These are phyloP conservation scores for Remorina albescens DNA, from an alignment of 2,797 vertebrate genomes.

Conservation along the genomic window DNA sequence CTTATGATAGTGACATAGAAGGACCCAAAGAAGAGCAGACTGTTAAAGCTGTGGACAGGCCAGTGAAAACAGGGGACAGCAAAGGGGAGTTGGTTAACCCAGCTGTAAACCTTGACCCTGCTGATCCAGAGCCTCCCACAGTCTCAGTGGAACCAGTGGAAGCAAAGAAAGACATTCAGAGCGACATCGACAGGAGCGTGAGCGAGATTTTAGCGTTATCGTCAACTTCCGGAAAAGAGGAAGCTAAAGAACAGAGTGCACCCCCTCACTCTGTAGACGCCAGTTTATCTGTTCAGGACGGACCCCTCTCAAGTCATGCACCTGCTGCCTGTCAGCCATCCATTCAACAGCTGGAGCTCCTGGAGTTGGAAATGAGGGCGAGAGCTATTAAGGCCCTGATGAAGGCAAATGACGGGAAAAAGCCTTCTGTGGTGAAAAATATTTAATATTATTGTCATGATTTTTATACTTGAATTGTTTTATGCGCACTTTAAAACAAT, in stretches of 20 bases:
- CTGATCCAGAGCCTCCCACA: background rate
- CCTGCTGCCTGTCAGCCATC: conserved; percentile 88
- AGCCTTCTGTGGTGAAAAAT: conserved; percentile 55
- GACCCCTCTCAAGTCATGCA: background rate
- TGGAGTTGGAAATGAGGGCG: conserved; percentile 98
- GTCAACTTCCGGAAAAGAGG: conserved; percentile 71
- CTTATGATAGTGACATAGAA: conserved; percentile 97
- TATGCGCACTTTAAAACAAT: background rate
- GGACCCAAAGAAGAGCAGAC: conserved; percentile 88
- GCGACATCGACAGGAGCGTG: conserved; percentile 96
- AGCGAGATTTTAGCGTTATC: conserved; percentile 93
- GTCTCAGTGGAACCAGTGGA: conserved; percentile 12
- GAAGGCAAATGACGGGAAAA: conserved; percentile 94
- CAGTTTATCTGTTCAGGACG: background rate
- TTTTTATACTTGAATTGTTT: background rate
- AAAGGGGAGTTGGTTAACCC: conserved; percentile 1
- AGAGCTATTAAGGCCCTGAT: conserved; percentile 98
- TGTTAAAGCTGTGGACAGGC: conserved; percentile 72
- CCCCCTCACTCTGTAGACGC: background rate
- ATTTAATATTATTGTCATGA: background rate
- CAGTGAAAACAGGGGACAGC: conserved; percentile 53
- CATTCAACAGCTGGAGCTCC: conserved; percentile 94
- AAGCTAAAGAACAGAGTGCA: conserved; percentile 59
- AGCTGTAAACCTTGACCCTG: background rate
- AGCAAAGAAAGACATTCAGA: conserved; percentile 88